A percentile compares a stretch with the other conserved stretches of the same genome.
Conservation (phyloP, 1,140 invertebrate species). For the Drosophila lacteicornis region DNA sequence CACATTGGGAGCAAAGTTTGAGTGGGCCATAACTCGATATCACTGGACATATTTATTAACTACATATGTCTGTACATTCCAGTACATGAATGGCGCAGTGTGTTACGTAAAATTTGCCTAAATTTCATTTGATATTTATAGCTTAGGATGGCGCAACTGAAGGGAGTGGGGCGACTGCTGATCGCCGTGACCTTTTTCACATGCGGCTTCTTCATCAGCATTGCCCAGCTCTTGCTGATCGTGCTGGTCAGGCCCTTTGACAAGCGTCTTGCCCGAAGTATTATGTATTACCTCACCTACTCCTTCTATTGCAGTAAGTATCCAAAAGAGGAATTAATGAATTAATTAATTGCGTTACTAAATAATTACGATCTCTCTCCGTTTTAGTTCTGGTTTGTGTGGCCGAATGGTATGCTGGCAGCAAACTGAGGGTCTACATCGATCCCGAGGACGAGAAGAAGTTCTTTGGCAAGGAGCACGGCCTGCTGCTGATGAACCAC, state of each 20-base stretch:
- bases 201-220: slow-evolving; percentile 94
- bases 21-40: slow-evolving; percentile 57
- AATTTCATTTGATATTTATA: slow-evolving; percentile 34
- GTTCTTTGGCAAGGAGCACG: slow-evolving; percentile 94
- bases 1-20: slow-evolving; percentile 43
- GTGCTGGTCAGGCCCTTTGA: slow-evolving; percentile 90
- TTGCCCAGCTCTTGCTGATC: slow-evolving; percentile 91
- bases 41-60: slow-evolving; percentile 53
- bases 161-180: slow-evolving; percentile 88
- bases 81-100: slow-evolving; percentile 2
- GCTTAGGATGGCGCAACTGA: slow-evolving; percentile 52
- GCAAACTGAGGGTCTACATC: slow-evolving; percentile 90
- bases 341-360: not conserved
- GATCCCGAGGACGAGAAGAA: slow-evolving; percentile 92
- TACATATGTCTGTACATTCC: slow-evolving; percentile 12
- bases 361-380: not conserved
- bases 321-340: slow-evolving; percentile 11
- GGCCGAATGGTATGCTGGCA: slow-evolving; percentile 96
- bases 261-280: slow-evolving; percentile 91
- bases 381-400: slow-evolving; percentile 94
- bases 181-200: slow-evolving; percentile 95
- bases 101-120: slow-evolving; percentile 45
- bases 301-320: slow-evolving; percentile 95
- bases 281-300: slow-evolving; percentile 96
- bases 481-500: slow-evolving; percentile 96